Evolutionary conservation across 2,888 invertebrate species (phyloP).

Genomic region (Stegana nigrithorax): DNA sequence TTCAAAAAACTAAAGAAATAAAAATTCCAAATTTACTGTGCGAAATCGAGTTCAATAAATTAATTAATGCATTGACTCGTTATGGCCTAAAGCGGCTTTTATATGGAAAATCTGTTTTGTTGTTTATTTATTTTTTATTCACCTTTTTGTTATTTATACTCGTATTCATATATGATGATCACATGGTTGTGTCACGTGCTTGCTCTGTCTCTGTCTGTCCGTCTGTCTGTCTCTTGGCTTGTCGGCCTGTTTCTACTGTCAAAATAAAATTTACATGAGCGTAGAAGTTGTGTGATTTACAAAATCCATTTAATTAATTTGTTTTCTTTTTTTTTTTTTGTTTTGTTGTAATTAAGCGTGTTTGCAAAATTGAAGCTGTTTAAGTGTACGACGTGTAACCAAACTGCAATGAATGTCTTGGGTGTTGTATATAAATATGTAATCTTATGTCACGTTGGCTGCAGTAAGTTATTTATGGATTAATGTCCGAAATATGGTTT

Average conservation of each 20-base stretch:
- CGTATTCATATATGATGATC: constrained; percentile 2
- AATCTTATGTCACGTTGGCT: too few species aligned
- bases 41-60: background rate
- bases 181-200: background rate
- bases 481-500: too few species aligned
- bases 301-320: background rate
- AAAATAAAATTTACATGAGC: background rate
- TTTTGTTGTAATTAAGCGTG: background rate
- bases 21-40: background rate
- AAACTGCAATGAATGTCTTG: too few species aligned
- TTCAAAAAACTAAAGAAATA: too few species aligned
- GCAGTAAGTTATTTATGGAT: too few species aligned
- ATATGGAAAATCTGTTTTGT: background rate
- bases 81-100: background rate
- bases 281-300: background rate
- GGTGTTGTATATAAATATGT: too few species aligned
- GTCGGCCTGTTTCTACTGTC: background rate
- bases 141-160: background rate
- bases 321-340: background rate
- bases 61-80: background rate
- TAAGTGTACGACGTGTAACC: background rate
- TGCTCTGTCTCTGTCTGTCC: too few species aligned
- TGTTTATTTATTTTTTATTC: constrained; percentile 3
- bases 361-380: background rate
- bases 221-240: too few species aligned